Conservation (phyloP, 2,888 invertebrate genomes). For the Cantharis rufa region DNA sequence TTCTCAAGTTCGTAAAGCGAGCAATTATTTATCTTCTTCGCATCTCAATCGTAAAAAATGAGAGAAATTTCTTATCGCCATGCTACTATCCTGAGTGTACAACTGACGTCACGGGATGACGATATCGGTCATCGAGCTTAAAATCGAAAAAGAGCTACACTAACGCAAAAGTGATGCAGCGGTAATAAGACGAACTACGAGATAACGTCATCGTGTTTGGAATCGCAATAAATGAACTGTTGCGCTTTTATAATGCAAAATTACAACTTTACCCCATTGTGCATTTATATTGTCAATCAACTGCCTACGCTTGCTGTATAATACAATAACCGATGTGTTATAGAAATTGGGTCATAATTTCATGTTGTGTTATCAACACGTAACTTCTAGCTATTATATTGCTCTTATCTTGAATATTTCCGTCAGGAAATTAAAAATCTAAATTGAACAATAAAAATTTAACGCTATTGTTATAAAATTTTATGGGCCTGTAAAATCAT, state of each 20-base stretch:
- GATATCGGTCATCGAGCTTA: conserved; percentile 27
- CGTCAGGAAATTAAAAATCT: not conserved
- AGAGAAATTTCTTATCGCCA: not conserved
- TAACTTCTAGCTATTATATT: not conserved
- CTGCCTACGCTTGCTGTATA: not conserved
- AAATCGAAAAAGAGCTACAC: conserved; percentile 21
- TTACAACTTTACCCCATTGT: not conserved
- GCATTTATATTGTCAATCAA: not conserved
- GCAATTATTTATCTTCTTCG: not conserved
- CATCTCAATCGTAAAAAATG: not conserved
- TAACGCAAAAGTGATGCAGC: conserved; percentile 26
- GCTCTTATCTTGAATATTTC: not conserved
- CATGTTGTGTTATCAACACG: not conserved
- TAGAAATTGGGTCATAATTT: not conserved
- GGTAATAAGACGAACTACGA: conserved; percentile 18
- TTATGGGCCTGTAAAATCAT: not conserved
- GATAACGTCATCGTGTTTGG: conserved; percentile 19
- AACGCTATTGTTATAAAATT: not conserved
- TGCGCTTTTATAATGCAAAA: conserved; percentile 17
- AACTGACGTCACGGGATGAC: conserved; percentile 25
- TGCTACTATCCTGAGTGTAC: conserved; percentile 18
- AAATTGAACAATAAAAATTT: not conserved
- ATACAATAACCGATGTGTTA: not conserved
- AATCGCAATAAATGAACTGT: conserved; percentile 6
- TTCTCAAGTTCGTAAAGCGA: not conserved